Evolutionary conservation across 1,140 invertebrate genomes (phyloP).

Genomic region (Caerostris darwini): DNA sequence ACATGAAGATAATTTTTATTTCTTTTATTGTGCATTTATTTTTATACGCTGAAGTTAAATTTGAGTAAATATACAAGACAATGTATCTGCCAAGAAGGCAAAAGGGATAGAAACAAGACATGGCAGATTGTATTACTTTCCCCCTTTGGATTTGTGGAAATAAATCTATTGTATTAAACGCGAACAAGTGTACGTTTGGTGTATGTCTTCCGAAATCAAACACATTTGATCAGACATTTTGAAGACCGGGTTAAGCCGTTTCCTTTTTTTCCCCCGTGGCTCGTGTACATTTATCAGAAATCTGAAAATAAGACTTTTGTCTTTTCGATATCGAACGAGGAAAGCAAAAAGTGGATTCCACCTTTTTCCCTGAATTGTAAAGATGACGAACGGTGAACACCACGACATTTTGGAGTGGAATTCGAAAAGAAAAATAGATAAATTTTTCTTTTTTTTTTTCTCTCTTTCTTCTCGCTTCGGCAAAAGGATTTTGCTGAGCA

Average conservation of each 20-base stretch:
- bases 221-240: constrained; percentile 8
- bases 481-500: not conserved
- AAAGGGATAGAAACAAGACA: not conserved
- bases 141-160: not conserved
- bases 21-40: not conserved
- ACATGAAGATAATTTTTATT: not conserved
- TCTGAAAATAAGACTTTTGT: constrained; percentile 1
- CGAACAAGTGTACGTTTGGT: not conserved
- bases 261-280: not conserved
- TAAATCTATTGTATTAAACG: constrained; percentile 23
- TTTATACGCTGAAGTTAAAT: not conserved
- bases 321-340: too few relatives aligned
- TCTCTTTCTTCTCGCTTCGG: not conserved
- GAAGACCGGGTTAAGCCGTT: not conserved
- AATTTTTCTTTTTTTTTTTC: not conserved
- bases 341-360: too few relatives aligned
- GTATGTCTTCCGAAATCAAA: not conserved
- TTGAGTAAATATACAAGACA: not conserved
- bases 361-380: not conserved
- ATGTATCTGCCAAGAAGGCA: not conserved
- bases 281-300: constrained; percentile 32
- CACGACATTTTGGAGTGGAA: constrained; percentile 15
- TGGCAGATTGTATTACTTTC: not conserved
- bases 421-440: constrained; percentile 20
- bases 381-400: constrained; percentile 13